Conservation (phyloP, 2,888 invertebrate species). For the Chalcis sispes region DNA sequence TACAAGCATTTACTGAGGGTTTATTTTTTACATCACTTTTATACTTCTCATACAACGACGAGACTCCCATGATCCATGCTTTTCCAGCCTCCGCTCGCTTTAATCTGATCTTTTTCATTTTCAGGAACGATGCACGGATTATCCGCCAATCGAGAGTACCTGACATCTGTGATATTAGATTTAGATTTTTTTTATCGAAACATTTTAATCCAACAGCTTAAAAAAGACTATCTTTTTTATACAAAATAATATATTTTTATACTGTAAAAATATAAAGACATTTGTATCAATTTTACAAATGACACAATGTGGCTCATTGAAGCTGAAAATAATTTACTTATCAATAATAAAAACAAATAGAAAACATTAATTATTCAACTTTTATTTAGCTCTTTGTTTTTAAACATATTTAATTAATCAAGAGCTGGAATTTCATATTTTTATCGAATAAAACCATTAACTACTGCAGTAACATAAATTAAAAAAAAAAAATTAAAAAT, state of each 20-base stretch:
- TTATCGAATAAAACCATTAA: too few relatives aligned
- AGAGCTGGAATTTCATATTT: too few relatives aligned
- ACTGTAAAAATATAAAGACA: conserved; percentile 34
- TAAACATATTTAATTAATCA: too few relatives aligned
- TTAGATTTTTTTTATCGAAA: conserved; percentile 14
- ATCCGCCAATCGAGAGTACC: conserved; percentile 54
- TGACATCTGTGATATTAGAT: conserved; percentile 57
- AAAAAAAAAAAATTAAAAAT: too few relatives aligned
- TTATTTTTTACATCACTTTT: conserved; percentile 55
- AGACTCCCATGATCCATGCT: conserved; percentile 56
- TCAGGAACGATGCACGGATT: conserved; percentile 53
- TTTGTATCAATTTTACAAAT: conserved; percentile 27
- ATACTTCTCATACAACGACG: conserved; percentile 56
- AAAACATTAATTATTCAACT: background rate
- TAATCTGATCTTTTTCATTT: conserved; percentile 56
- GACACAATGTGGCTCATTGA: too few relatives aligned
- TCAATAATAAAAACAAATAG: background rate
- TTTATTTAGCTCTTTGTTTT: too few relatives aligned
- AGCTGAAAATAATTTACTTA: too few relatives aligned
- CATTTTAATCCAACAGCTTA: background rate
- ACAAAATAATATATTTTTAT: conserved; percentile 36
- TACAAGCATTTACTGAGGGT: conserved; percentile 56
- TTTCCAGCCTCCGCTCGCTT: conserved; percentile 45
- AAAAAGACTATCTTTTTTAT: conserved; percentile 29
- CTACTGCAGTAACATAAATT: too few relatives aligned